phyloP scores from a whole-genome alignment of 2,888 invertebrate species.

The Pollenia amentaria region DNA sequence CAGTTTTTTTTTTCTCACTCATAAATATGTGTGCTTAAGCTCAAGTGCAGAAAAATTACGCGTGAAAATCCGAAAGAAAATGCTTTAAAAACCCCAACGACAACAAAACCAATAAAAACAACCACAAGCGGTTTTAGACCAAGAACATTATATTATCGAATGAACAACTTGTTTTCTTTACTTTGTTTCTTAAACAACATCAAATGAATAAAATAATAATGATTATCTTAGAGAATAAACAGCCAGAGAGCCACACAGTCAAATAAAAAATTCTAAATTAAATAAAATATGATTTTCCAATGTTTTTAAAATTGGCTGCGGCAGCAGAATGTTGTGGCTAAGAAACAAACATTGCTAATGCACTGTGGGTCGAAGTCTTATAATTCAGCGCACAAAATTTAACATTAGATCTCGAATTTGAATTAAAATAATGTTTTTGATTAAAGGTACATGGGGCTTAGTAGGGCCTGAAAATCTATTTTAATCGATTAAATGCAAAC shows the following conservation, averaged over 20 bases:
- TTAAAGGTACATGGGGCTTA: no score
- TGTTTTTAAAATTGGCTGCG: conserved; percentile 64
- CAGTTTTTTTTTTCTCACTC: conserved; percentile 49
- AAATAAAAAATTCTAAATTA: conserved; percentile 62
- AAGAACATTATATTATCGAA: conserved; percentile 40
- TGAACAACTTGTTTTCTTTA: conserved; percentile 44
- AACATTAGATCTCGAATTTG: no score
- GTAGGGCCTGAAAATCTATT: no score
- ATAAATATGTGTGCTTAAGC: conserved; percentile 67
- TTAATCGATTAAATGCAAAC: no score
- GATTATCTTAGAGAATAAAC: conserved; percentile 9
- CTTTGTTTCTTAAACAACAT: conserved; percentile 37
- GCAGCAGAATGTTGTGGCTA: conserved; percentile 49
- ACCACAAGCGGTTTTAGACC: conserved; percentile 41
- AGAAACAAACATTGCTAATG: conserved; percentile 30
- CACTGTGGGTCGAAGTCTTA: conserved; percentile 26
- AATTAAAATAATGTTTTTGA: no score
- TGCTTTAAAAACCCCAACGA: conserved; percentile 30
- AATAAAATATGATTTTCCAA: conserved; percentile 75
- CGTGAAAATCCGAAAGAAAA: conserved; percentile 68
- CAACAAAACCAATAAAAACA: conserved; percentile 37
- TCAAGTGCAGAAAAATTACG: conserved; percentile 74
- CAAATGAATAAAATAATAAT: conserved; percentile 15
- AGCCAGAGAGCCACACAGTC: conserved; percentile 16
- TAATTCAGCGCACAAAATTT: no score